A percentile compares a stretch with the other conserved stretches of the same genome.
phyloP scores from a whole-genome alignment of 30 jellyfish, hydroid and myxozoan species.

The Sanderia malayensis region DNA sequence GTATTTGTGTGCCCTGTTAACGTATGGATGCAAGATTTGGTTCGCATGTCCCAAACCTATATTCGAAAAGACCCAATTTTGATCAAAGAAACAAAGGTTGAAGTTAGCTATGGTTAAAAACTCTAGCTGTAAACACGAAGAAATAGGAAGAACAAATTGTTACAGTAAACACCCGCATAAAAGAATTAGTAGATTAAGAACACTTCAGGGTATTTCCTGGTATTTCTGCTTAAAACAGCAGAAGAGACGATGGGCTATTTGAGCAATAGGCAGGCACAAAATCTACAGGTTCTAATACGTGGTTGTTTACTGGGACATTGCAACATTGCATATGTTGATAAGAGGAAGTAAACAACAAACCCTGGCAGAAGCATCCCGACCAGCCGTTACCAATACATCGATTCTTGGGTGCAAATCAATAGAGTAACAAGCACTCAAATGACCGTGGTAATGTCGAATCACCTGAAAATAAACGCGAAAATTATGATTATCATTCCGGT shows the following conservation, averaged over 20 bases:
- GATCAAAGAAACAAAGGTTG: background rate
- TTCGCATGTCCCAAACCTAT: conserved; percentile 99
- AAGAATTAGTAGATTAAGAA: background rate
- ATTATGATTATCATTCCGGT: no score
- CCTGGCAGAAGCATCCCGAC: conserved; percentile 98
- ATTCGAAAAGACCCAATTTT: background rate
- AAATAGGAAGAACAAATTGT: background rate
- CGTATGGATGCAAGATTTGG: conserved; percentile 87
- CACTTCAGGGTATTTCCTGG: background rate
- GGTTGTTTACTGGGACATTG: background rate
- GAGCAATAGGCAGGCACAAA: background rate
- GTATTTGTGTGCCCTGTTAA: conserved; percentile 97
- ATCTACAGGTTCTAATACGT: background rate
- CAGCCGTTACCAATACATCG: conserved; percentile 97
- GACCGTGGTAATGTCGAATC: conserved; percentile 99
- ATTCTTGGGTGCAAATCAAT: conserved; percentile 93
- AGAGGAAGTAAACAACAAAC: conserved; percentile 41
- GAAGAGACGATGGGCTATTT: background rate
- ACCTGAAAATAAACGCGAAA: conserved; percentile 74
- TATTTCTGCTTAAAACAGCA: background rate
- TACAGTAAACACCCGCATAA: background rate
- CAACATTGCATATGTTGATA: background rate
- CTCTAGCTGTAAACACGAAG: no score
- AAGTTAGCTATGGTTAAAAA: background rate
- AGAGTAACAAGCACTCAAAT: conserved; percentile 92